Base-by-base conservation (phyloP, 2,113 vertebrate genomes). In the Dromiciops gliroides region DNA sequence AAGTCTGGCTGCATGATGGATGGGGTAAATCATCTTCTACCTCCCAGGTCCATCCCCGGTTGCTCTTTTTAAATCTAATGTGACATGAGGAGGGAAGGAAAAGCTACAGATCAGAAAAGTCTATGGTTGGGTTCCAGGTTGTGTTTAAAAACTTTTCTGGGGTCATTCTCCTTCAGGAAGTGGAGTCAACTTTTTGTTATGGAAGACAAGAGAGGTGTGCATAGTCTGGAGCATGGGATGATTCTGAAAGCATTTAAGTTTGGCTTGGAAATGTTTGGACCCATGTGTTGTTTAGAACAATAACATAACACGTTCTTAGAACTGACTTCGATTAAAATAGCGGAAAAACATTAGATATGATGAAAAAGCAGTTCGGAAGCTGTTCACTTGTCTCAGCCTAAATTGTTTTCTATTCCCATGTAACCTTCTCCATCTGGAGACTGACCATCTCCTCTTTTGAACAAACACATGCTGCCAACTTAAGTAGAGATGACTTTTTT, bases 381-480 rank as follows among this genome's bases (percentile, higher is more conserved):
- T 19, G 7, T 23, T 53, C 10, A 8, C 16, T n/a, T 19, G 12
- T 24, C n/a, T 1, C 19, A 37, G 28, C 50, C 19, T 49, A 31
- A 1, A 37, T 47, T 0, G 1, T 14, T 9, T 4, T 8, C 8
- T 2, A 14, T 44, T 48, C 90, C 26, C 23, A 90, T 1, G 0
- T 2, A 5, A 9, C 19, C 23, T 31, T 9, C 88, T 53, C 67
- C 50, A 83, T 44, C 37, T n/a, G 60, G 37, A 75, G 60, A 37
- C 31, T 19, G 37, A 75, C 37, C 60, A 14, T 14, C 31, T 19
- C 19, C n/a, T 83, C 37, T 0, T 0, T 3, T 9, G 53, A 91
- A 8, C 0, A 1, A 44, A 48, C 2, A 10, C 14, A 49, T 0
- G 1, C 50, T 56, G 56, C 12, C 31, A 60, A 10, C 0, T 1